Evolutionary conservation across 2,113 vertebrate genomes (phyloP).

Genomic region (Hippocampus abdominalis): DNA sequence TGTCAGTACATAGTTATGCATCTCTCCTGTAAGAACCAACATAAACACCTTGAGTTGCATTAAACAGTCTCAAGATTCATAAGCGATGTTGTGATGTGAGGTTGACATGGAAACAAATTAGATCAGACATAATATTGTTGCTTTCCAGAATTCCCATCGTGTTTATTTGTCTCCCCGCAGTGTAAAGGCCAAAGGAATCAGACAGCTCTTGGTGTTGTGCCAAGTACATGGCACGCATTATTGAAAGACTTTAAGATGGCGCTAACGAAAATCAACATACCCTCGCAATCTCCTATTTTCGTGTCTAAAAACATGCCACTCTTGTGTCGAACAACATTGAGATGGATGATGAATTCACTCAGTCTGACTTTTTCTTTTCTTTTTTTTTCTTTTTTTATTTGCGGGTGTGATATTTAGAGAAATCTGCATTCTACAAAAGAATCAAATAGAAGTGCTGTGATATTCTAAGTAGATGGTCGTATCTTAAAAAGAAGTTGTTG

Average conservation of each 20-base stretch:
- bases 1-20: background rate
- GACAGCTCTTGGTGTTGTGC: conserved; percentile 10
- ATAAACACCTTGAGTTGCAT: background rate
- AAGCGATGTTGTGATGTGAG: conserved; percentile 6
- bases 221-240: conserved; percentile 6
- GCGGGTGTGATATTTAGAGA: background rate
- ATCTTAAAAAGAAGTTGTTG: background rate
- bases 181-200: conserved; percentile 25
- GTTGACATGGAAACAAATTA: conserved; percentile 19
- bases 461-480: background rate
- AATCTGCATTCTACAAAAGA: background rate
- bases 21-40: background rate
- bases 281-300: background rate
- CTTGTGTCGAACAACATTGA: background rate
- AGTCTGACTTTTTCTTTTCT: background rate
- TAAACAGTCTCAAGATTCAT: conserved; percentile 1
- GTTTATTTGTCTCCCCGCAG: conserved; percentile 9
- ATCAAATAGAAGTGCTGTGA: too few relatives aligned
- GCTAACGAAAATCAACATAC: conserved; percentile 1
- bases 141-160: conserved; percentile 6
- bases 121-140: conserved; percentile 17
- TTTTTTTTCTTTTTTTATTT: background rate
- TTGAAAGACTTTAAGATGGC: background rate
- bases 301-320: background rate
- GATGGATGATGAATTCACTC: background rate